Evolutionary conservation across 2,797 vertebrate species (phyloP), one percentile per base, ranked within the genome.

Genomic region (Gadopsis marmoratus): DNA sequence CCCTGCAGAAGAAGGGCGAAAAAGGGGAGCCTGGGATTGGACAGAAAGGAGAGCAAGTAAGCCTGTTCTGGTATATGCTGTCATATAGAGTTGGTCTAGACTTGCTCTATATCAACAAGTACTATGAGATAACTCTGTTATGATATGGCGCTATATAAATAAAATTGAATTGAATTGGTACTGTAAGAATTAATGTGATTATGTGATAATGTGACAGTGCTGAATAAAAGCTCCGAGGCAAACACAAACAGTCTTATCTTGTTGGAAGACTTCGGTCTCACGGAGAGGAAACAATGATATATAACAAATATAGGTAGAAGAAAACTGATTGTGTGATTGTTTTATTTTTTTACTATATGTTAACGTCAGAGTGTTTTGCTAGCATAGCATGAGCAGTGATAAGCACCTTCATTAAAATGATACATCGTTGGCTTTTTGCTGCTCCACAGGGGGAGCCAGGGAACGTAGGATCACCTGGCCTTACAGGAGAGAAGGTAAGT

Each of bases 401-500:
- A 78, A 91, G 79, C 58, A 62, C 37, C 72, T 62, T 87, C 61
- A 76, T 90, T 88, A 85, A 89, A 81, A 63, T 88, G 37, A 87
- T 83, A 62, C 37, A 87, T 83, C 16, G 29, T 79, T 60, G n/a
- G 33, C 50, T 67, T 83, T 70, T 76, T 56, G 26, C 65, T 80
- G 17, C 45, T 65, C 7, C 64, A 7, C 88, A 96, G 95, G 94
- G 95, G 72, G 61, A 87, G 41, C 89, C 71, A 0, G 97, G 97
- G 48, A 79, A 69, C 10, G 91, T 83, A 39, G 97, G 97, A 7
- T 89, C 93, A 3, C 43, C 88, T 12, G 97, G 97, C 0, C 61
- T 86, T 60, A 95, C 94, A 92, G 98, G 97, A 82, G 96, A 96
- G 67, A 97, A 97, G 95, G 97, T 98, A 90, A 93, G 90, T 53